These are phyloP conservation scores for Cephus sareptanus DNA, from an alignment of 2,888 invertebrate species.

Conservation along the genomic window DNA sequence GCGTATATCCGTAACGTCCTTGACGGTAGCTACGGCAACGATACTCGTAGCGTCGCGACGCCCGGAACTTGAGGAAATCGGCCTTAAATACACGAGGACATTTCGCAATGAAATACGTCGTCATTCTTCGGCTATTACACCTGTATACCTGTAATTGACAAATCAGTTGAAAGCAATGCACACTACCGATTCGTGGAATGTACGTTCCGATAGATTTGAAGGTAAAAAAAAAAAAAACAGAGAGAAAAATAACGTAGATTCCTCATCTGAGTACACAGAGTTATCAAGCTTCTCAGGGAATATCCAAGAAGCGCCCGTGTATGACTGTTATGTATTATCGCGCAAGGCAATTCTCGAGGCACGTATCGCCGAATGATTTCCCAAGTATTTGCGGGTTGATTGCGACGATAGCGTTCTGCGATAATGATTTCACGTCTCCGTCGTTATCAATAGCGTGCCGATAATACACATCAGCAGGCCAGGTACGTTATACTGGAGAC, in stretches of 20 bases:
- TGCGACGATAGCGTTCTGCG: not conserved
- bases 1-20: not conserved
- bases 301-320: not conserved
- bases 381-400: not conserved
- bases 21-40: not conserved
- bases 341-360: too few species aligned
- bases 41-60: conserved; percentile 7
- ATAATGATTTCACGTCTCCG: not conserved
- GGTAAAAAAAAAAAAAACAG: not conserved
- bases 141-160: not conserved
- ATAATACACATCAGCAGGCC: not conserved
- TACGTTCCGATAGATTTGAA: not conserved
- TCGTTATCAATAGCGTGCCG: not conserved
- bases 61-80: conserved; percentile 7
- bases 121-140: not conserved
- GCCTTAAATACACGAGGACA: not conserved
- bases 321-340: not conserved
- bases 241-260: not conserved
- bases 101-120: not conserved
- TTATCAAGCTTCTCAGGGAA: not conserved
- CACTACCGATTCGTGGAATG: not conserved
- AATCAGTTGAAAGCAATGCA: not conserved
- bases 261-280: not conserved
- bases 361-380: not conserved
- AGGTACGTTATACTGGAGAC: not conserved